Percentiles rank a stretch among this genome's conserved stretches.
Conservation (phyloP, 2,888 invertebrate species). For the Strigamia maritima region DNA sequence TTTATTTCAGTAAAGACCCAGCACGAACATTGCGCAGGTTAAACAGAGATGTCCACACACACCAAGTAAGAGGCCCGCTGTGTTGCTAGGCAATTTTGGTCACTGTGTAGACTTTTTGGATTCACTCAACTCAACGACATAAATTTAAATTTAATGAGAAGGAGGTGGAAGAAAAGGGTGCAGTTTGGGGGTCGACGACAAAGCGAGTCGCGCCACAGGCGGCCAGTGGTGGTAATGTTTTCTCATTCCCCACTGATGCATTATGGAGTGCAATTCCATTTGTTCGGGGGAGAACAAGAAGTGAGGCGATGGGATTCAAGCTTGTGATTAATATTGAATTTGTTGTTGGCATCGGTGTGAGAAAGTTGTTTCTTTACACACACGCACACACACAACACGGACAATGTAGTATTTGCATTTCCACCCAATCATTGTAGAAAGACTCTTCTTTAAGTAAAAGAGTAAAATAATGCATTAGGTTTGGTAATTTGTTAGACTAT, state of each 20-base stretch:
- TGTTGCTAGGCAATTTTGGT: background rate
- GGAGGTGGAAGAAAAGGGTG: background rate
- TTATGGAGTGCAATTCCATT: conserved; percentile 30
- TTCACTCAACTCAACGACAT: background rate
- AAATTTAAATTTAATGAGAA: background rate
- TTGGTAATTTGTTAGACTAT: background rate
- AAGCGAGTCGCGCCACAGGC: conserved; percentile 2
- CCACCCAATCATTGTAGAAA: background rate
- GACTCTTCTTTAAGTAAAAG: background rate
- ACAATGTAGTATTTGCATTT: background rate
- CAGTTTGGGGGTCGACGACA: conserved; percentile 1
- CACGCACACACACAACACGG: too few relatives aligned
- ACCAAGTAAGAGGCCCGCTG: background rate
- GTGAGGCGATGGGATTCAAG: conserved; percentile 20
- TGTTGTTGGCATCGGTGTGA: background rate
- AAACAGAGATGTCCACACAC: too few relatives aligned
- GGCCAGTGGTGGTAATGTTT: background rate
- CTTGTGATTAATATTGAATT: conserved; percentile 30
- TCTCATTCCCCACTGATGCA: conserved; percentile 21
- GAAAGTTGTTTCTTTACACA: background rate
- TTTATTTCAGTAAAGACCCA: background rate
- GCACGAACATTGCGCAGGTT: too few relatives aligned
- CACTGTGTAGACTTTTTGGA: background rate
- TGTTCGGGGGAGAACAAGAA: conserved; percentile 1
- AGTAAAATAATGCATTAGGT: background rate